Percentiles rank a stretch among this genome's conserved stretches.
phyloP scores from a whole-genome alignment of 2,888 invertebrate genomes.

The Psylliodes chrysocephalus region DNA sequence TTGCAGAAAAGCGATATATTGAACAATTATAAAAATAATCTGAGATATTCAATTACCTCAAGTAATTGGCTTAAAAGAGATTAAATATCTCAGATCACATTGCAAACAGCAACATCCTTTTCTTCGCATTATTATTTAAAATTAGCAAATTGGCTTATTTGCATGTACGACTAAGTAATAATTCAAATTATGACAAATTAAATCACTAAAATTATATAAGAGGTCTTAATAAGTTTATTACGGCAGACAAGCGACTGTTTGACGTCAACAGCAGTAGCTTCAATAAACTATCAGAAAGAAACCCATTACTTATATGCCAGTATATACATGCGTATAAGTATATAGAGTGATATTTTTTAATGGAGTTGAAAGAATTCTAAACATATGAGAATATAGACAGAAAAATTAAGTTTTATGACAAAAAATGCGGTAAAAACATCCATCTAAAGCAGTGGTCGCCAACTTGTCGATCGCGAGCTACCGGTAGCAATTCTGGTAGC shows the following conservation, averaged over 20 bases:
- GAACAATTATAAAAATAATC: not conserved
- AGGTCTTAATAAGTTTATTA: conserved; percentile 35
- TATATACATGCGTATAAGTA: too few species aligned
- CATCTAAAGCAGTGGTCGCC: too few species aligned
- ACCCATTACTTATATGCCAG: conserved; percentile 3
- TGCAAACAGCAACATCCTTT: not conserved
- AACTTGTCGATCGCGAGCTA: too few species aligned
- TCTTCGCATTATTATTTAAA: not conserved
- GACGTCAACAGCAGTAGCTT: conserved; percentile 28
- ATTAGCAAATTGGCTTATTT: conserved; percentile 14
- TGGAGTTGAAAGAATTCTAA: too few species aligned
- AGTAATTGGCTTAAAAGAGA: not conserved
- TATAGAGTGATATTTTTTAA: too few species aligned
- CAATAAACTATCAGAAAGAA: conserved; percentile 5
- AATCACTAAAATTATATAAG: conserved; percentile 27
- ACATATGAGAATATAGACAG: too few species aligned
- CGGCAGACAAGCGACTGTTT: conserved; percentile 22
- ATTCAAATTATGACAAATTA: conserved; percentile 16
- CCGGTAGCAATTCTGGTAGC: too few species aligned
- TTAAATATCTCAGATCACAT: not conserved
- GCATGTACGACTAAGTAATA: conserved; percentile 17
- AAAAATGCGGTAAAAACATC: too few species aligned
- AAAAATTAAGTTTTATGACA: too few species aligned
- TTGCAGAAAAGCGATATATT: too few species aligned
- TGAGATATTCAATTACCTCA: not conserved